Base-by-base conservation (phyloP, 2,113 vertebrate genomes). In the Colossoma macropomum region DNA sequence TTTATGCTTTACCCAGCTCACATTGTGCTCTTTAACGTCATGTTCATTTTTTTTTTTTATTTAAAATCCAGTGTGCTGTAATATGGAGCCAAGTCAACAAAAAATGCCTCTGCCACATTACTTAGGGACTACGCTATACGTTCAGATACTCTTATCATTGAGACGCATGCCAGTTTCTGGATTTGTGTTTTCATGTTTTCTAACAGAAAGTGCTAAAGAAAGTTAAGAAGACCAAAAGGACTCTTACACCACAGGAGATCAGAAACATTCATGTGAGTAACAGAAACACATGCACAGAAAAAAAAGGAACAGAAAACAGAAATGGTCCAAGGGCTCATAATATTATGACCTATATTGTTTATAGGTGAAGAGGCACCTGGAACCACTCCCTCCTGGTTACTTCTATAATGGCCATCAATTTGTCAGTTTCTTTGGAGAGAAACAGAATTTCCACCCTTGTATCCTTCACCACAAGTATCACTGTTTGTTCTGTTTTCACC, bases 391-490 rank as follows among this genome's bases (percentile, higher is more conserved):
- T 84, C 92, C 95, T 56, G 97, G 97, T 75, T 98, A 96, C 89
- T 98, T 97, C 91, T 98, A 98, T 92, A 98, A 98, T 0, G 97
- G 98, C 52, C 94, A 93, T 41, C 97, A 97, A 65, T 99, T 96
- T 87, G 94, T 98, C 30, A 96, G 96, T 88, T 97, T 97, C 87
- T 98, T 98, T 91, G 97, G 97, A 79, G 96, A 96, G 73, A 99
- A 97, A 89, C 95, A 92, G 81, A 95, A 92, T 92, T 93, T 95
- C 89, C 98, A 98, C 84, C 98, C 98, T 27, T 25, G 97, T 98
- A 98, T 99, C 97, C 95, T 97, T 96, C 48, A 45, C 19, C 79
- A 19, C 19, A 32, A 45, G 12, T 25, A 38, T 60, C 12, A 11
- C 28, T 54, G 21, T 2, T 25, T 52, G 32, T 62, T 38, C 59